phyloP scores from a whole-genome alignment of 2,113 vertebrate genomes.

The Clinocottus analis region DNA sequence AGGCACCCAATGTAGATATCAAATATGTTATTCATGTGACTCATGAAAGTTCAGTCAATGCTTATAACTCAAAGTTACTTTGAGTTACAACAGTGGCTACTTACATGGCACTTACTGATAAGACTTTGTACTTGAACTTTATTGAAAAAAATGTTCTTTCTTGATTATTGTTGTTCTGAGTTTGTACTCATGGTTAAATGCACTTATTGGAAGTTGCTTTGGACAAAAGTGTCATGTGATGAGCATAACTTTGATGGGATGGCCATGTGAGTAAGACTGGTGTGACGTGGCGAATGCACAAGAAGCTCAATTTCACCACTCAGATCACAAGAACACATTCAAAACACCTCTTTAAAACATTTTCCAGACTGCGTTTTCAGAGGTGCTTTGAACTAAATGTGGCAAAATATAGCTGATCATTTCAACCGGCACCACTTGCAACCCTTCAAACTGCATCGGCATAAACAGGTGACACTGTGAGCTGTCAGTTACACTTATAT shows the following conservation, averaged over 20 bases:
- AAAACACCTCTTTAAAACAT: neutral
- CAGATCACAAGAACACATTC: neutral
- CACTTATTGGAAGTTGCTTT: too few relatives aligned
- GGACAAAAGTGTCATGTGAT: too few relatives aligned
- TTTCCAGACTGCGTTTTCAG: neutral
- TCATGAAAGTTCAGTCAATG: neutral
- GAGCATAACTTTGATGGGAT: neutral
- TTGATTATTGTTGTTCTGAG: too few relatives aligned
- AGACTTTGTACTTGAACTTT: too few relatives aligned
- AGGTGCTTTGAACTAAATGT: neutral
- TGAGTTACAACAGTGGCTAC: too few relatives aligned
- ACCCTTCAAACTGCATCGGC: neutral
- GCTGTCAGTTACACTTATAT: conserved; percentile 13
- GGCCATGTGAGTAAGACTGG: neutral
- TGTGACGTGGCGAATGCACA: neutral
- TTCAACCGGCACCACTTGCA: neutral
- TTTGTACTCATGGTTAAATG: too few relatives aligned
- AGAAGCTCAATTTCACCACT: neutral
- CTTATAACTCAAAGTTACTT: too few relatives aligned
- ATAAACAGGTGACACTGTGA: neutral
- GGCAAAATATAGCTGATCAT: neutral
- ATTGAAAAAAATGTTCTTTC: too few relatives aligned
- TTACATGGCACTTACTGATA: too few relatives aligned
- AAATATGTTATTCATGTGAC: neutral
- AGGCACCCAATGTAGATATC: neutral